Percentiles rank a stretch among this genome's conserved stretches.
Evolutionary conservation across 2,888 invertebrate species (phyloP).

Genomic region (Gisinianus flammeolus): DNA sequence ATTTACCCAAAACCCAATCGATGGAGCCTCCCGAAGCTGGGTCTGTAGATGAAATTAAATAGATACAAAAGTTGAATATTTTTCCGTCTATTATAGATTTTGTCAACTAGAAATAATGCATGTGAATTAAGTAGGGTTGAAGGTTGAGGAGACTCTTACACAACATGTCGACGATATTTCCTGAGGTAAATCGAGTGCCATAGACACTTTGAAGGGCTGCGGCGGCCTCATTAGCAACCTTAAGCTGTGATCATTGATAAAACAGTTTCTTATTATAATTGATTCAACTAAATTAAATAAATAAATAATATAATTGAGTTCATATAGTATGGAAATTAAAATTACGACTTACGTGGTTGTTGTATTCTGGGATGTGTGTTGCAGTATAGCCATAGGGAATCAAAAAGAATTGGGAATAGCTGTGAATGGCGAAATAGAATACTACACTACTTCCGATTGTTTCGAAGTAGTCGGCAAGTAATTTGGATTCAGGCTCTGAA

Average conservation of each 20-base stretch:
- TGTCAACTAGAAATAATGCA: neutral
- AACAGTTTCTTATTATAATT: neutral
- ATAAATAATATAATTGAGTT: neutral
- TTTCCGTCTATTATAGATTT: neutral
- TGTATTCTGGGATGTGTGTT: conserved; percentile 52
- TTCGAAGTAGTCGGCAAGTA: conserved; percentile 54
- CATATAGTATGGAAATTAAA: neutral
- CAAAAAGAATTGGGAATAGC: conserved; percentile 73
- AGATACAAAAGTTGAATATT: neutral
- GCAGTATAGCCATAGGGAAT: conserved; percentile 70
- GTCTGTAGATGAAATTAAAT: neutral
- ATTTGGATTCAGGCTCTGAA: conserved; percentile 52
- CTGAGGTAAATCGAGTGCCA: conserved; percentile 51
- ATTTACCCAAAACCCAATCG: conserved; percentile 45
- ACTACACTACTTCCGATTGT: conserved; percentile 48
- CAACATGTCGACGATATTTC: conserved; percentile 66
- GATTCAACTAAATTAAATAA: neutral
- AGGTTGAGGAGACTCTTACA: conserved; percentile 62
- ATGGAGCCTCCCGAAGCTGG: neutral
- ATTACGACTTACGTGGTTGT: conserved; percentile 48
- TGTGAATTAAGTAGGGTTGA: neutral
- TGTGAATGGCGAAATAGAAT: conserved; percentile 74
- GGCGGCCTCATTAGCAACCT: conserved; percentile 41
- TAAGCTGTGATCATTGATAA: conserved; percentile 4
- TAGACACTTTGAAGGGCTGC: conserved; percentile 47